Conservation (phyloP, 2,113 vertebrate species). For the Melanostigma gelatinosum region DNA sequence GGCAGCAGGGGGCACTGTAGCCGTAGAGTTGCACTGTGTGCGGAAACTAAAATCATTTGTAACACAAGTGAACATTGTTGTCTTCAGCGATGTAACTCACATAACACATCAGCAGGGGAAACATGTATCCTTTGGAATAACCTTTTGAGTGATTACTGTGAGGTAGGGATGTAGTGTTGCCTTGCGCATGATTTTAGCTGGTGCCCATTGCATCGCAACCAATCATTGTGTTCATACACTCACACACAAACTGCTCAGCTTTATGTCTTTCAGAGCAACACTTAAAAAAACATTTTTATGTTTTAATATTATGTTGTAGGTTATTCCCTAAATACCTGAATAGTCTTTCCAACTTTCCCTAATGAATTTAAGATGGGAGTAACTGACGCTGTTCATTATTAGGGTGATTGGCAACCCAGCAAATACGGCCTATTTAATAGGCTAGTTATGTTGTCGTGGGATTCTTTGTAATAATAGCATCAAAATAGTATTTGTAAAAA, state of each 20-base stretch:
- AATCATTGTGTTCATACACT: not conserved
- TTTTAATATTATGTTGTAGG: not conserved
- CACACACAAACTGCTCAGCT: not conserved
- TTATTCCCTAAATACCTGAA: not conserved
- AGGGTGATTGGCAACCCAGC: not conserved
- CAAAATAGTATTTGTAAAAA: not conserved
- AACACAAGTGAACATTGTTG: not conserved
- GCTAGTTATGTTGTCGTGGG: not conserved
- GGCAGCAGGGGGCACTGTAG: conserved; percentile 30
- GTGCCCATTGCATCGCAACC: not conserved
- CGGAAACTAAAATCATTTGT: not conserved
- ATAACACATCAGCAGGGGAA: not conserved
- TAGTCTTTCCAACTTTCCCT: not conserved
- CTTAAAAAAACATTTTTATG: too few relatives aligned
- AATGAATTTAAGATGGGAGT: not conserved
- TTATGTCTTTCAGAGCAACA: not conserved
- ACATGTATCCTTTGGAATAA: not conserved
- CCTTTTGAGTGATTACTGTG: not conserved
- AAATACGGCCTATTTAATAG: not conserved
- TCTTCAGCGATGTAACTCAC: not conserved
- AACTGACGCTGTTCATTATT: not conserved
- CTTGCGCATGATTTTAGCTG: not conserved
- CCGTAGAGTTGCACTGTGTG: not conserved
- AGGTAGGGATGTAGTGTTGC: not conserved
- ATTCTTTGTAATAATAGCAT: not conserved